phyloP scores from a whole-genome alignment of 2,888 invertebrate species.

The Diloba caeruleocephala region DNA sequence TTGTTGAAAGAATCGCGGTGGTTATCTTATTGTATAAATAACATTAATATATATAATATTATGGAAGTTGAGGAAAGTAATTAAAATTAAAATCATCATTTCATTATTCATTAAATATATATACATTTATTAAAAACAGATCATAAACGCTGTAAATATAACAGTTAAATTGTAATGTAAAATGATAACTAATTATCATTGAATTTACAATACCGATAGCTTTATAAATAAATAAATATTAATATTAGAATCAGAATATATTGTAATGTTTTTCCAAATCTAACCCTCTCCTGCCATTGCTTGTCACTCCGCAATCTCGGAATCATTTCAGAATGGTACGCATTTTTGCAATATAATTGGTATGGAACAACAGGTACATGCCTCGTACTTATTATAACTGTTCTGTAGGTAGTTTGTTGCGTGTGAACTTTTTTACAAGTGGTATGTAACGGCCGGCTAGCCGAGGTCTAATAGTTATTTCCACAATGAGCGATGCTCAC shows the following conservation, averaged over 20 bases:
- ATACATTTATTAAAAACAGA: no score
- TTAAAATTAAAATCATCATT: no score
- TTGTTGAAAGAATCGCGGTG: conserved; percentile 2
- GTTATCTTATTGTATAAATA: conserved; percentile 8
- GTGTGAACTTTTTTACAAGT: conserved; percentile 49
- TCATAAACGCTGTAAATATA: no score
- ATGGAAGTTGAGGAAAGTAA: no score
- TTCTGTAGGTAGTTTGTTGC: conserved; percentile 43
- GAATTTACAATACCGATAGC: no score
- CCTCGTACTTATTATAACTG: conserved; percentile 30
- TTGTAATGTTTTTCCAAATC: neutral
- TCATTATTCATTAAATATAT: no score
- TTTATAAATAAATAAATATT: conserved; percentile 6
- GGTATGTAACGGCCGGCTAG: conserved; percentile 40
- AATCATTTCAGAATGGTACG: conserved; percentile 33
- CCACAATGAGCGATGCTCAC: conserved; percentile 9
- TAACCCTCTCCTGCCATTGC: conserved; percentile 13
- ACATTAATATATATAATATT: no score
- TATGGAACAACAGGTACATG: conserved; percentile 11
- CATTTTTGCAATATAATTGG: conserved; percentile 29
- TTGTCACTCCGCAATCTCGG: conserved; percentile 12
- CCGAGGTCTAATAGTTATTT: conserved; percentile 30
- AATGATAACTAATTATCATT: no score
- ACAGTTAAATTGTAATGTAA: no score
- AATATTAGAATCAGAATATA: no score